Evolutionary conservation across 2,888 invertebrate species (phyloP), one percentile per base, ranked within the genome.

Genomic region (Tuberolachnus salignus): DNA sequence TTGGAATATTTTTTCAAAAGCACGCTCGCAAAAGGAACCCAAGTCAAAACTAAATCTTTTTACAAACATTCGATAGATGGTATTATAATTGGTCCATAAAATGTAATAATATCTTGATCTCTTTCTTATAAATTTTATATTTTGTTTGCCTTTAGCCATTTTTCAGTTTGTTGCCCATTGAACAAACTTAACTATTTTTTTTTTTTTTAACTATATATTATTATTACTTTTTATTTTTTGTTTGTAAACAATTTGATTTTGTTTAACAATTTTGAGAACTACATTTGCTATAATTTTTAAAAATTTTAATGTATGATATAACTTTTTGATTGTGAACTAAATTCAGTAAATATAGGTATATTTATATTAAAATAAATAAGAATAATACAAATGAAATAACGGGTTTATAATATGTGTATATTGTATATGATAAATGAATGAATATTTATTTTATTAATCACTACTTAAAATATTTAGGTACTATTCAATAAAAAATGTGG

Each of bases 1-100:
- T 86, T 99, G 98, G 98, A 98, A 98, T 88, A 97, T 99, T 0
- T 99, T 99, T 87, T 97, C 95, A 84, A 98, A 98, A 88, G 82
- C 82, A 19, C 80, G 83, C 80, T 83, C 83, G 34, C 82, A 83
- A 67, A 82, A 82, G 71, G 83, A 82, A 81, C 71, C 80, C 34
- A 80, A 80, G 53, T 80, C 80, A 63, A 81, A 81, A 80, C 42
- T 81, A 44, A 81, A 81, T 42, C 64, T 81, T 53, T 81, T 81
- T 66, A 81, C 81, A 49, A 81, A 81, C 53, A 81, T 81, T 51
- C 80, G 81, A 53, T 81, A 80, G 63, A 34, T 42, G 34, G 26
- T 53, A 69, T 59, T 49, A 59, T 34, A 66, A 74, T 57, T 78
- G 78, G 59, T 55, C 42, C 46, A 19, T 64, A 57, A 59, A 67